Evolutionary conservation across 2,113 vertebrate species (phyloP).

Genomic region (Sphaerodactylus townsendi): DNA sequence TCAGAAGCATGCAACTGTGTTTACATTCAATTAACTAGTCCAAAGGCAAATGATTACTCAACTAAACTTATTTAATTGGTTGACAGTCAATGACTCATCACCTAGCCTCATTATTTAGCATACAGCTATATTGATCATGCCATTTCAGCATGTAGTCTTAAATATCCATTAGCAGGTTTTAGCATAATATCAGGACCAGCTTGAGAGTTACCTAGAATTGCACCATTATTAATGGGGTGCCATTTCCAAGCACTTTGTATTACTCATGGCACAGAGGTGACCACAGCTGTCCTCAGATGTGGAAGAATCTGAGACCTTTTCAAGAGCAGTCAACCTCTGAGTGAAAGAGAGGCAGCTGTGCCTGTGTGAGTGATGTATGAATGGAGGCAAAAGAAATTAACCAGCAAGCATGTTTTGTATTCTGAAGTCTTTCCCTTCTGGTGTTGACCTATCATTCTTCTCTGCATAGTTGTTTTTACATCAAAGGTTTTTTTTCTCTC

Average conservation of each 20-base stretch:
- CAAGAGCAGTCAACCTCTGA: conserved; percentile 59
- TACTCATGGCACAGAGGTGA: conserved; percentile 61
- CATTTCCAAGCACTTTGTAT: conserved; percentile 69
- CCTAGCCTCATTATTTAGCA: neutral
- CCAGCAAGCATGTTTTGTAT: conserved; percentile 40
- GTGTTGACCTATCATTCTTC: conserved; percentile 35
- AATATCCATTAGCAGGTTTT: conserved; percentile 45
- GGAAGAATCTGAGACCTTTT: conserved; percentile 62
- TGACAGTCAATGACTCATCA: conserved; percentile 3
- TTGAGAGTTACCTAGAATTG: conserved; percentile 53
- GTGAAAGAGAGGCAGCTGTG: conserved; percentile 7
- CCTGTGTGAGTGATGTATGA: conserved; percentile 43
- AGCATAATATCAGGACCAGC: conserved; percentile 49
- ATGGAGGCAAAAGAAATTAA: conserved; percentile 42
- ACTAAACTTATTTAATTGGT: conserved; percentile 3
- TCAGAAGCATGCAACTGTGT: neutral
- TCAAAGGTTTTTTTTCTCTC: conserved; percentile 4
- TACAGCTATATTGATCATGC: conserved; percentile 28
- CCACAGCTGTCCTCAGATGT: conserved; percentile 61
- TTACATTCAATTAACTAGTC: neutral
- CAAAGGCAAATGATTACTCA: conserved; percentile 4
- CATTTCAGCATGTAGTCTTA: conserved; percentile 13
- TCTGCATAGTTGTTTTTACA: conserved; percentile 38
- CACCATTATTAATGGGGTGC: conserved; percentile 60
- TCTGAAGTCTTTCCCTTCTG: conserved; percentile 35